Percentiles rank a stretch among this genome's conserved stretches.
Evolutionary conservation across 2,888 invertebrate genomes (phyloP).

Genomic region (Cerastis rubricosa): DNA sequence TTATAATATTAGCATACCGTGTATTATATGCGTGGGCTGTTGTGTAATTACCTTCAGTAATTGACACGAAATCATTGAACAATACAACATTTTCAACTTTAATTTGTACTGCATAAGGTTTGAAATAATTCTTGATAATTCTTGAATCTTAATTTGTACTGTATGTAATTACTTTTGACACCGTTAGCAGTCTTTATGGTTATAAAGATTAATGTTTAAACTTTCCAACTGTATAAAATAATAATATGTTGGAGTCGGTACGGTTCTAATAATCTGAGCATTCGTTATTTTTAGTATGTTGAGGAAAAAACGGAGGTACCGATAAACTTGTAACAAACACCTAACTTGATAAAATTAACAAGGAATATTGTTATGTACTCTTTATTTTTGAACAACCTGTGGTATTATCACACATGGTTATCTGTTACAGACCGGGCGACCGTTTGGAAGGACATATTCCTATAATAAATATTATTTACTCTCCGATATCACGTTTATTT

Average conservation of each 20-base stretch:
- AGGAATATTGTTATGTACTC: conserved; percentile 16
- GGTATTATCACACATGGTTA: conserved; percentile 29
- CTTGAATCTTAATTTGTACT: conserved; percentile 18
- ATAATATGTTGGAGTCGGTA: conserved; percentile 1
- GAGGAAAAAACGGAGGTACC: conserved; percentile 10
- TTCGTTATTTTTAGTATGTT: conserved; percentile 11
- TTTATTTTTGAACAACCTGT: neutral
- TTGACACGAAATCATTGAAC: conserved; percentile 44
- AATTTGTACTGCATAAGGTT: conserved; percentile 24
- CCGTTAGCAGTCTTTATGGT: conserved; percentile 32
- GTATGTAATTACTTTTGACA: conserved; percentile 42
- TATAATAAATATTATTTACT: conserved; percentile 25
- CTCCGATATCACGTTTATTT: conserved; percentile 22
- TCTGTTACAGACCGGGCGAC: conserved; percentile 22
- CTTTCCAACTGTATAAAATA: conserved; percentile 46
- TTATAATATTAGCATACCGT: conserved; percentile 44
- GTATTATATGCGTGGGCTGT: conserved; percentile 29
- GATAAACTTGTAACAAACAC: conserved; percentile 21
- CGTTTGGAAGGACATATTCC: conserved; percentile 14
- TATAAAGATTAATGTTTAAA: conserved; percentile 29
- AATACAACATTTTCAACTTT: conserved; percentile 30
- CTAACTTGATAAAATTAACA: conserved; percentile 14
- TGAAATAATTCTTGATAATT: conserved; percentile 23
- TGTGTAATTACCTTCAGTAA: conserved; percentile 45
- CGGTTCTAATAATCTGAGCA: neutral